Base-by-base conservation (phyloP, 2,797 vertebrate genomes). In the Gambusia yucatana region DNA sequence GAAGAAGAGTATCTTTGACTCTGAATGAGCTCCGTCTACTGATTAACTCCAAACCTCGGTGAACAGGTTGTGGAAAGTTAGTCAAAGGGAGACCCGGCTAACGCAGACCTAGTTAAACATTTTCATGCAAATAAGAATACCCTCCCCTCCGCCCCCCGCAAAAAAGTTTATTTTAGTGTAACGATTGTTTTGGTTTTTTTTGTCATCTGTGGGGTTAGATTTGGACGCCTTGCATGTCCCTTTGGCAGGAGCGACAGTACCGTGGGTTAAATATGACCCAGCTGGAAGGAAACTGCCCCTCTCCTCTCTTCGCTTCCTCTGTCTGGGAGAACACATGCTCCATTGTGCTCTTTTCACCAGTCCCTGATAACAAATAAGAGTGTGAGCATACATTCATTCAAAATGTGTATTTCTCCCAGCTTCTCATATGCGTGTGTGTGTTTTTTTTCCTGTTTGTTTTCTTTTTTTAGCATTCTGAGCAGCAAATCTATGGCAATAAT, bases 221-320 rank as follows among this genome's bases (percentile, higher is more conserved):
- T 78, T 83, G 75, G 72, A 57, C 81, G 36, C 46, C 80, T 79
- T 87, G 82, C 80, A 83, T 87, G 87, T 88, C 43, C 10, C 80
- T 88, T 88, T 88, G 72, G 78, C 84, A 84, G 73, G 75, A 67
- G 63, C 78, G 71, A 73, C 88, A 63, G 88, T 81, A 71, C 79
- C 84, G 73, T 77, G 88, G 85, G 90, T 93, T 93, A 92, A 93
- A 94, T 91, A 92, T 94, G 93, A 92, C 90, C 92, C 88, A 93
- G 93, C 93, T 92, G 93, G 90, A 92, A 88, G 91, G 86, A 90
- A 84, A 85, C 88, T 83, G 25, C 50, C 52, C 52, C 82, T 43
- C 65, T 82, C 84, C 81, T 79, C 84, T 86, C 83, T 87, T 85
- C 82, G 81, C 84, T 87, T 81, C 91, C 89, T 79, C 90, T 81